Percentiles rank a stretch among this genome's conserved stretches.
These are phyloP conservation scores for Enteromius argenteus DNA, from an alignment of 2,797 vertebrate species.

Conservation along the genomic window DNA sequence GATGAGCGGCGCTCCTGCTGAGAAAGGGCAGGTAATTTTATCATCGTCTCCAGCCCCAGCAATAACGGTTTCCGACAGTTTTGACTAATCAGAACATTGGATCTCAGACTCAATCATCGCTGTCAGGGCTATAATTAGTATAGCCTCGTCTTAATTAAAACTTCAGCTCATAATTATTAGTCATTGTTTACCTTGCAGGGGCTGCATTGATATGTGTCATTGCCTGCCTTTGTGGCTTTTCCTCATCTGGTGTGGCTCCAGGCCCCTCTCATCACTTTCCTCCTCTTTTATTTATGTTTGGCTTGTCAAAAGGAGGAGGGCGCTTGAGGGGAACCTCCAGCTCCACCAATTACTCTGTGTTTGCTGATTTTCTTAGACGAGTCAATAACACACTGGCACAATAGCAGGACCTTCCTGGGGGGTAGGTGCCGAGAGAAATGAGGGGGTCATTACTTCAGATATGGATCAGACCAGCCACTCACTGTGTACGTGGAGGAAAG, in stretches of 20 bases:
- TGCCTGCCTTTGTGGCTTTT: slow-evolving; percentile 72
- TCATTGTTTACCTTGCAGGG: slow-evolving; percentile 91
- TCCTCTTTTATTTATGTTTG: slow-evolving; percentile 60
- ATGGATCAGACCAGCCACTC: slow-evolving; percentile 46
- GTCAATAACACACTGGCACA: slow-evolving; percentile 57
- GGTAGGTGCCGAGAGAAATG: slow-evolving; percentile 40
- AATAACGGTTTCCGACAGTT: slow-evolving; percentile 76
- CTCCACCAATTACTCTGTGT: slow-evolving; percentile 70
- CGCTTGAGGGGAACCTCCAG: slow-evolving; percentile 62
- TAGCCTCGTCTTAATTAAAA: slow-evolving; percentile 94
- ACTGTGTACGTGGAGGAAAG: background rate
- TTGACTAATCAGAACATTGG: slow-evolving; percentile 82
- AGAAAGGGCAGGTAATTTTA: slow-evolving; percentile 79
- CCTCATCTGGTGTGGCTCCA: slow-evolving; percentile 65
- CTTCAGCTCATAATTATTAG: slow-evolving; percentile 89
- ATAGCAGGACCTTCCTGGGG: slow-evolving; percentile 70
- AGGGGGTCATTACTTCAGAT: slow-evolving; percentile 45
- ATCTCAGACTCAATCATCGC: slow-evolving; percentile 87
- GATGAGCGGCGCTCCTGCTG: slow-evolving; percentile 48
- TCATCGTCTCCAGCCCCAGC: slow-evolving; percentile 79
- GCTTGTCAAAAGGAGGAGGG: slow-evolving; percentile 60
- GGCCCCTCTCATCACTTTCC: slow-evolving; percentile 60
- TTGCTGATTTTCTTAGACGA: slow-evolving; percentile 69
- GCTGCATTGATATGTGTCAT: slow-evolving; percentile 83
- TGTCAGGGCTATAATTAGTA: slow-evolving; percentile 91